Evolutionary conservation across 2,797 vertebrate genomes (phyloP).

Genomic region (Avahi laniger): DNA sequence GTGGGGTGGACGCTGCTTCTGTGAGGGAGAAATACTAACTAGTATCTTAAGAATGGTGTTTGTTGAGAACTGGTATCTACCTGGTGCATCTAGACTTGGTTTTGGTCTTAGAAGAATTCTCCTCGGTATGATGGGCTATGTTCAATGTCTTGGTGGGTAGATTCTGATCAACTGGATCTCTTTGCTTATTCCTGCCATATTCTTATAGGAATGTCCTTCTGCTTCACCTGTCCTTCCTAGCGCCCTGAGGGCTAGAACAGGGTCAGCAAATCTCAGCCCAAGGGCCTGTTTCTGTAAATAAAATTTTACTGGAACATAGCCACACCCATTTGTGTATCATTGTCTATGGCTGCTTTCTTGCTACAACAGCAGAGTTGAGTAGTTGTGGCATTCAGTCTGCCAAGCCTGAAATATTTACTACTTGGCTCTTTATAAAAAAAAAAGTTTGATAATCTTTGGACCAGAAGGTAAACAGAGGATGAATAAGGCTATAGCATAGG

Average conservation of each 20-base stretch:
- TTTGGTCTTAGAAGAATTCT: not conserved
- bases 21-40: not conserved
- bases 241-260: not conserved
- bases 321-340: not conserved
- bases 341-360: not conserved
- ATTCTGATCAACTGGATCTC: not conserved
- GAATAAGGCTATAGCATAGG: not conserved
- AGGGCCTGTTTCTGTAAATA: not conserved
- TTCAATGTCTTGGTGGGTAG: not conserved
- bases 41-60: not conserved
- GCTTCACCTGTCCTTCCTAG: not conserved
- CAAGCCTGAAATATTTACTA: not conserved
- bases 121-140: accelerated
- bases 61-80: not conserved
- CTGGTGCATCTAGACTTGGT: not conserved
- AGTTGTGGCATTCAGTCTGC: not conserved
- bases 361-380: not conserved
- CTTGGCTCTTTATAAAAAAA: not conserved
- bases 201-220: not conserved
- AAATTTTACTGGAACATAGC: not conserved
- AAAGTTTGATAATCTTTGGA: not conserved
- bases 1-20: not conserved
- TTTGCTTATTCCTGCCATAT: not conserved
- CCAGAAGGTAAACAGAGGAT: not conserved
- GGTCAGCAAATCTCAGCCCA: not conserved